phyloP scores from a whole-genome alignment of 2,113 vertebrate species.

The Chionodraco myersi region DNA sequence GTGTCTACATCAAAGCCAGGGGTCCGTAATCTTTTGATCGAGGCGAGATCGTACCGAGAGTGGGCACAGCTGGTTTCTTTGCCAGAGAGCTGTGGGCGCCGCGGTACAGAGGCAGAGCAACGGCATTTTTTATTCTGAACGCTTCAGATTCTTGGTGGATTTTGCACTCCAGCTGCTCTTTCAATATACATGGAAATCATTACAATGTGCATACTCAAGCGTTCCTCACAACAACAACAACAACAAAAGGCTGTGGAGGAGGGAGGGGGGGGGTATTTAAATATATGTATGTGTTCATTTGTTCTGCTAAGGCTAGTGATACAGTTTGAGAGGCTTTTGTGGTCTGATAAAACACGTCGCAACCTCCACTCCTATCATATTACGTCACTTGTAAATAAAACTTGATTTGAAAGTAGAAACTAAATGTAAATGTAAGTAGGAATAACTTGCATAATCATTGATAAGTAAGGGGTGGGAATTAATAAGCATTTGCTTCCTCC shows the following conservation, averaged over 20 bases:
- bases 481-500: too few species aligned
- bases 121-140: conserved; percentile 47
- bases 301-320: conserved; percentile 18
- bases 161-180: conserved; percentile 48
- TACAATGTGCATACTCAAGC: conserved; percentile 43
- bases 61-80: conserved; percentile 75
- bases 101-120: conserved; percentile 45
- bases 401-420: too few species aligned
- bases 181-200: conserved; percentile 55
- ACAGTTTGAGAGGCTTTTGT: conserved; percentile 18
- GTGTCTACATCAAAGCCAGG: conserved; percentile 69
- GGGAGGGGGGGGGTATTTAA: conserved; percentile 16
- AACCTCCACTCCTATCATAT: not conserved
- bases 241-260: conserved; percentile 17
- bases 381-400: conserved; percentile 27
- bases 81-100: conserved; percentile 33
- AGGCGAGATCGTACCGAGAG: conserved; percentile 45
- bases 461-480: too few species aligned
- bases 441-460: too few species aligned
- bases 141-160: conserved; percentile 5
- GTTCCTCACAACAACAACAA: conserved; percentile 18
- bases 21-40: conserved; percentile 73
- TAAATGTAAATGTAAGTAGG: too few species aligned
- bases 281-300: conserved; percentile 43
- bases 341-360: not conserved